Conservation (phyloP, 2,797 vertebrate genomes). For the Knipowitschia caucasica region DNA sequence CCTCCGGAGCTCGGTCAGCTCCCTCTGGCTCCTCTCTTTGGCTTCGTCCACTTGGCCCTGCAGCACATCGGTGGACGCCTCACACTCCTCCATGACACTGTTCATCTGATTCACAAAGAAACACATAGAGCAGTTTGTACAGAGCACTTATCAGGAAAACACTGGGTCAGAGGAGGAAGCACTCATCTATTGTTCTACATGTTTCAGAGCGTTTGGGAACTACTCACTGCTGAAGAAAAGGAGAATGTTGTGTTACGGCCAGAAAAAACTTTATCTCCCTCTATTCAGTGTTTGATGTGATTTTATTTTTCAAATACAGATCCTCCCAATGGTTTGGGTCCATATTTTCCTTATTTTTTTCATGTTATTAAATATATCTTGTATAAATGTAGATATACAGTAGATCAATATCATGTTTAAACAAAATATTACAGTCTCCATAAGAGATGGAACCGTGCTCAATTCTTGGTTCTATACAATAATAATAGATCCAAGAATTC, state of each 20-base stretch:
- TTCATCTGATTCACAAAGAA: constrained; percentile 78
- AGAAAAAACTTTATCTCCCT: no score
- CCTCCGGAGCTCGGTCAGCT: constrained; percentile 81
- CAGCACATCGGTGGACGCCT: constrained; percentile 82
- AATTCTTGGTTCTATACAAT: no score
- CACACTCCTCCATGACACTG: constrained; percentile 81
- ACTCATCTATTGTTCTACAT: constrained; percentile 1
- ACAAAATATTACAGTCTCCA: no score
- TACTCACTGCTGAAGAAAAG: neutral
- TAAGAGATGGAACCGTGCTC: no score
- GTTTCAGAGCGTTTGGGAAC: neutral
- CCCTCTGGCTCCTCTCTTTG: constrained; percentile 84
- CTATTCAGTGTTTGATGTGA: no score
- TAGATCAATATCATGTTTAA: no score
- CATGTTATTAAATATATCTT: no score
- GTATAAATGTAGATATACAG: no score
- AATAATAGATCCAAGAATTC: no score
- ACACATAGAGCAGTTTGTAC: constrained; percentile 21
- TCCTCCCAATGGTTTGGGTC: no score
- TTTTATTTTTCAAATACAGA: no score
- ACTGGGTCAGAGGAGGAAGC: constrained; percentile 2
- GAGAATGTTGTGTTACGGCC: neutral
- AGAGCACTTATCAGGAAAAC: constrained; percentile 2
- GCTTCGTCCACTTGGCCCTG: constrained; percentile 89
- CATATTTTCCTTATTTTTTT: no score